These are phyloP conservation scores for Sturnus vulgaris DNA, from an alignment of 2,113 vertebrate species.

Conservation along the genomic window DNA sequence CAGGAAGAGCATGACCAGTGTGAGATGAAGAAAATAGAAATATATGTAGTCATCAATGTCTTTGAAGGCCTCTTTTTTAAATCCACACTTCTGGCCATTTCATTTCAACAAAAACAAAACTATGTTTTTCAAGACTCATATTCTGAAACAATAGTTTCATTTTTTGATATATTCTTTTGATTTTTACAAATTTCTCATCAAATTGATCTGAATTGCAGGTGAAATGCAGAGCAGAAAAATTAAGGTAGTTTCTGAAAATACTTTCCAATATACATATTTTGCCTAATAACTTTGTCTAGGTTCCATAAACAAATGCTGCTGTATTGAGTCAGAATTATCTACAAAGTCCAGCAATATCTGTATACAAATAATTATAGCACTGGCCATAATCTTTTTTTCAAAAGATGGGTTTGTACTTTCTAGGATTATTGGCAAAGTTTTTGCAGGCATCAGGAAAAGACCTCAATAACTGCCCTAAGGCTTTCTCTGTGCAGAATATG, in stretches of 20 bases:
- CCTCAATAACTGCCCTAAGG: background rate
- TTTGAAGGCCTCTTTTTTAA: background rate
- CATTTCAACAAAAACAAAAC: background rate
- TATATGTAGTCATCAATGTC: background rate
- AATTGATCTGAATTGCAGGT: background rate
- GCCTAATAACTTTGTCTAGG: background rate
- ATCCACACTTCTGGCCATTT: background rate
- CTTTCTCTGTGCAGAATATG: background rate
- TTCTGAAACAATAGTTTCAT: background rate
- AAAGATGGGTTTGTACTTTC: background rate
- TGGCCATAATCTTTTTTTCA: background rate
- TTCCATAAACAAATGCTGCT: background rate
- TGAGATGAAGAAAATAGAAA: background rate
- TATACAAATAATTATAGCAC: background rate
- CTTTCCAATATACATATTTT: background rate
- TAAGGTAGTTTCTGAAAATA: background rate
- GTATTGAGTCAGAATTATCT: background rate
- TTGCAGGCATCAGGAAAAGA: background rate
- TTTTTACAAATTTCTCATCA: background rate
- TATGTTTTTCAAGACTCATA: rapidly evolving
- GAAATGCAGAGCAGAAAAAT: background rate
- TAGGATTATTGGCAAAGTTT: background rate
- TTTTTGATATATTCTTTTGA: background rate
- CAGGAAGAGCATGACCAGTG: background rate
- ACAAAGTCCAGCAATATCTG: background rate